Base-by-base conservation (phyloP, 2,888 invertebrate genomes). In the Ariolimax columbianus region DNA sequence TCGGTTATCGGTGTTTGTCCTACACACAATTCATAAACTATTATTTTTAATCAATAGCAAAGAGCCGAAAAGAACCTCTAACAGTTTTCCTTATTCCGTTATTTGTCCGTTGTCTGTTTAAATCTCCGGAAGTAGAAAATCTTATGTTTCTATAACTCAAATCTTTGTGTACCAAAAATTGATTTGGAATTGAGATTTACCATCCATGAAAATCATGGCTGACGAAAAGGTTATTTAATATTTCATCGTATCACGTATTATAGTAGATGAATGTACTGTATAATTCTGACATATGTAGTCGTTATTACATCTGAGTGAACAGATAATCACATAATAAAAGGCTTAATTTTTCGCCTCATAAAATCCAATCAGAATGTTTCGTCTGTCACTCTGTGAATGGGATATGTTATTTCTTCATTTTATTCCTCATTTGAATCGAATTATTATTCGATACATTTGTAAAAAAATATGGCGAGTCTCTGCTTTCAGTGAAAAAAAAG, bases 151-250 rank as follows among this genome's bases (percentile, higher is more conserved):
- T 30, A 47, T 3, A 43, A 73, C 14, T 43, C 26, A 73, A 73
- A 73, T 73, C 26, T 73, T 73, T 51, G 51, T 75, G 51, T 51
- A 7, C 30, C 51, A 75, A 75, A 33, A 30, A 51, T 33, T 47
- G 6, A 19, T n/a, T 7, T 33, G 30, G 3, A 75, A 33, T n/a
- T 51, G 51, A 33, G 14, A 17, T 11, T 9, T 82, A 55, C 83
- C 51, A 80, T 80, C 79, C 3, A 30, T 7, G 66, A 59, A 19
- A 77, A 86, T 63, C 43, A 89, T 89, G 89, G 88, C 89, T 80
- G 88, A 89, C 73, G 88, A 88, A 17, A 88, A 89, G 87, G 89
- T 89, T 86, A 82, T 70, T 81, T 23, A 23, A 14, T 73, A 30
- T 73, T 73, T 73, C 2, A 26, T 11, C 19, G 6, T n/a, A 43